These are phyloP conservation scores for Momotus momota DNA, from an alignment of 2,797 vertebrate genomes.

Conservation along the genomic window DNA sequence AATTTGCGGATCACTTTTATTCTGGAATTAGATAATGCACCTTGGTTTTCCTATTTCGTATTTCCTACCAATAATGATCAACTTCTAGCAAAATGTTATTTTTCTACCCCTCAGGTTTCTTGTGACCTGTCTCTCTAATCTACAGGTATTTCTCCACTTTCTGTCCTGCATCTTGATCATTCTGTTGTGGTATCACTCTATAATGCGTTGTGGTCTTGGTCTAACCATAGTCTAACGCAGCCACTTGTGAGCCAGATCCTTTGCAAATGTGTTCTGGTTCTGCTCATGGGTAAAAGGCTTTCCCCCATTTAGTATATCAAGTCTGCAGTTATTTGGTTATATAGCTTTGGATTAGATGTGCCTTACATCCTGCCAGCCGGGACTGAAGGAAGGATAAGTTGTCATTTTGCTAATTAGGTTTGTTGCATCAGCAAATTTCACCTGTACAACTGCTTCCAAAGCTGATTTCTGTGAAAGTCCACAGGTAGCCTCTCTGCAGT, in stretches of 20 bases:
- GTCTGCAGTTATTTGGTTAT: not conserved
- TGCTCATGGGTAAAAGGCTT: not conserved
- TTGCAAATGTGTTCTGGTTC: not conserved
- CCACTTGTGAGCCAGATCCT: fast-evolving
- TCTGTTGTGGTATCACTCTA: not conserved
- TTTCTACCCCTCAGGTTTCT: not conserved
- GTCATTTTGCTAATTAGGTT: not conserved
- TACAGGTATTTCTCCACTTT: not conserved
- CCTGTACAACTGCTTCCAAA: not conserved
- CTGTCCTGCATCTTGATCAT: not conserved
- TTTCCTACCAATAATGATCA: not conserved
- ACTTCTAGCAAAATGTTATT: not conserved
- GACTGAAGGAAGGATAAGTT: not conserved
- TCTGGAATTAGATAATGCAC: not conserved
- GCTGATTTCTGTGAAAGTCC: not conserved
- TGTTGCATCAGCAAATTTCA: not conserved
- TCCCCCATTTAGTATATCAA: not conserved
- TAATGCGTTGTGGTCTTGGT: not conserved
- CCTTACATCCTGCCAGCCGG: not conserved
- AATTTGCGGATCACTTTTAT: not conserved
- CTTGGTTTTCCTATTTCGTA: fast-evolving
- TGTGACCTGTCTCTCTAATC: not conserved
- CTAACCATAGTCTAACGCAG: not conserved
- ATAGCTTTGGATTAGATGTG: not conserved
- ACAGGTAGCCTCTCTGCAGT: not conserved